Evolutionary conservation across 2,888 invertebrate species (phyloP).

Genomic region (Charanyca ferruginea): DNA sequence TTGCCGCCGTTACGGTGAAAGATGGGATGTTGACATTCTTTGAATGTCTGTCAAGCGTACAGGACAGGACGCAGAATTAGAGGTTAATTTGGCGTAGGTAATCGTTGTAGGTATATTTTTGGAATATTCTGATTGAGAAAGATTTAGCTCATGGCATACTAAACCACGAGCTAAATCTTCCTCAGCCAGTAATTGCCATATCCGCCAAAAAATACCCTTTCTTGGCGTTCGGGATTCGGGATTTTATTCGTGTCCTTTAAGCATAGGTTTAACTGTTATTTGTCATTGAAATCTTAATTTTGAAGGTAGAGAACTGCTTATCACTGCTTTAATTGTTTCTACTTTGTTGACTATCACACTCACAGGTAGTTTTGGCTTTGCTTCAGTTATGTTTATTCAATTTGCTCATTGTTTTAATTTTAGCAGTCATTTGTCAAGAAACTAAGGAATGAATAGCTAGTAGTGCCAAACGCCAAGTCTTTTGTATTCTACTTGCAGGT

Average conservation of each 20-base stretch:
- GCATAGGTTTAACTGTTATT: not conserved
- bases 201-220: not conserved
- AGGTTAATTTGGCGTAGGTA: conserved; percentile 36
- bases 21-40: conserved; percentile 67
- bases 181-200: too few relatives aligned
- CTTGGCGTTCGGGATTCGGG: not conserved
- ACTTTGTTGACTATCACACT: conserved; percentile 16
- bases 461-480: conserved; percentile 82
- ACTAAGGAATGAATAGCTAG: conserved; percentile 75
- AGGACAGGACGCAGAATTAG: conserved; percentile 49
- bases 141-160: not conserved
- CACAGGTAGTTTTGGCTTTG: conserved; percentile 49
- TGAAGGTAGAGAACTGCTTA: not conserved
- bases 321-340: not conserved
- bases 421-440: conserved; percentile 84
- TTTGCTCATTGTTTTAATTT: conserved; percentile 81
- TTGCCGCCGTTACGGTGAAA: conserved; percentile 65
- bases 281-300: not conserved
- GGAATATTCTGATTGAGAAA: not conserved
- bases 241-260: not conserved
- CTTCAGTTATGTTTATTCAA: conserved; percentile 62
- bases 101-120: conserved; percentile 45
- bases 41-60: conserved; percentile 59
- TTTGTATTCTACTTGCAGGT: conserved; percentile 77
- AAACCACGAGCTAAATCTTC: too few relatives aligned